These are phyloP conservation scores for Drosophila novamexicana DNA, from an alignment of 1,140 invertebrate genomes.

Conservation along the genomic window DNA sequence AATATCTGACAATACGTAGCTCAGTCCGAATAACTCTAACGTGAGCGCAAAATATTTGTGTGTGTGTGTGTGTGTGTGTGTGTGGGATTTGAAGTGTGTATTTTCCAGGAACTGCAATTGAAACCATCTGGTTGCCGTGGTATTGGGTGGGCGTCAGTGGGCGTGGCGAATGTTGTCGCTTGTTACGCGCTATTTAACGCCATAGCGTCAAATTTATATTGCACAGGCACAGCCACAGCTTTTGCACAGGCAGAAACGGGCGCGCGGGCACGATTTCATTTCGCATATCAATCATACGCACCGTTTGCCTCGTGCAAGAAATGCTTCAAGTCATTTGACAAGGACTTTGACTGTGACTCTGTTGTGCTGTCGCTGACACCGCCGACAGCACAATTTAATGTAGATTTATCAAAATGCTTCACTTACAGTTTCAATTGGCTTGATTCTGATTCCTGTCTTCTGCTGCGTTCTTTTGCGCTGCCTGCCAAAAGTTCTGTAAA, in stretches of 20 bases:
- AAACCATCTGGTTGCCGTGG: not conserved
- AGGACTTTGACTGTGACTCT: not conserved
- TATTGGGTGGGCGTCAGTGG: not conserved
- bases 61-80: slow-evolving; percentile 1
- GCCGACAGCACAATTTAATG: slow-evolving; percentile 66
- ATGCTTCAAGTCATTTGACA: slow-evolving; percentile 33
- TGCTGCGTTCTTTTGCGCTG: not conserved
- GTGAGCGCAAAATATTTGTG: not conserved
- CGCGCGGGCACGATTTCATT: slow-evolving; percentile 15
- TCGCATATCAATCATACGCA: slow-evolving; percentile 73
- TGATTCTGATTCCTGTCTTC: not conserved
- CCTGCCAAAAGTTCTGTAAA: slow-evolving; percentile 14
- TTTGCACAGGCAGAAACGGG: not conserved
- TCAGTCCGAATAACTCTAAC: slow-evolving; percentile 2
- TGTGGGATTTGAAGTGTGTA: not conserved
- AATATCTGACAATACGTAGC: slow-evolving; percentile 18
- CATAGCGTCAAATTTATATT: slow-evolving; percentile 39
- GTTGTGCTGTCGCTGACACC: slow-evolving; percentile 13
- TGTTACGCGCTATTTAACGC: slow-evolving; percentile 55
- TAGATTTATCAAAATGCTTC: slow-evolving; percentile 54
- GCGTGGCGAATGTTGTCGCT: not conserved
- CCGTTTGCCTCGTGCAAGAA: slow-evolving; percentile 43
- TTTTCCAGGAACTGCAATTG: not conserved
- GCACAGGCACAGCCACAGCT: slow-evolving; percentile 8
- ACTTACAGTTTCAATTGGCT: slow-evolving; percentile 37